A percentile compares a stretch with the other conserved stretches of the same genome.
phyloP scores from a whole-genome alignment of 1,140 invertebrate species.

The Drosophila repletoides region DNA sequence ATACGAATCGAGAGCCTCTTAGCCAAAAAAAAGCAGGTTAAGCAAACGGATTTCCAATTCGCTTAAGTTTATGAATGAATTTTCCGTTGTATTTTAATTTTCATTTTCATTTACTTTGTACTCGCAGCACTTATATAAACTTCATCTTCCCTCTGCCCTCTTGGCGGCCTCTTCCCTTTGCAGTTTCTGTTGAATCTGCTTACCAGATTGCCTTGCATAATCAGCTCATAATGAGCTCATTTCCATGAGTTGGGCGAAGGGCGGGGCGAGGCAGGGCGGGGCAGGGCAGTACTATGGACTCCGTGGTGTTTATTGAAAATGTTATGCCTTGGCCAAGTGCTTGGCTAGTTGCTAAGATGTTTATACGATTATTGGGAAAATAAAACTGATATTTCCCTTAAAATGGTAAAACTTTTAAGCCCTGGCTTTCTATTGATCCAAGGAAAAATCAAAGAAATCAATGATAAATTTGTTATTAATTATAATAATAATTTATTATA shows the following conservation, averaged over 20 bases:
- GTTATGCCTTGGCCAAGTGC: constrained; percentile 16
- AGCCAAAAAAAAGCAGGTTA: constrained; percentile 51
- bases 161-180: too few relatives aligned
- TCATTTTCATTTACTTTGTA: constrained; percentile 4
- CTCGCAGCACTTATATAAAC: constrained; percentile 34
- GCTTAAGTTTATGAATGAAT: constrained; percentile 74
- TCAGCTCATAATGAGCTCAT: constrained; percentile 72
- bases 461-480: too few relatives aligned
- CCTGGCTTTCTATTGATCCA: background rate
- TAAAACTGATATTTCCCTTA: constrained; percentile 6
- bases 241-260: constrained; percentile 48
- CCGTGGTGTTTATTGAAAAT: constrained; percentile 40
- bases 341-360: constrained; percentile 3
- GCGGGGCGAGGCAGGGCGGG: background rate
- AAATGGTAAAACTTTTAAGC: constrained; percentile 1
- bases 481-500: too few relatives aligned
- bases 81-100: constrained; percentile 36
- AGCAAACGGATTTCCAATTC: constrained; percentile 76
- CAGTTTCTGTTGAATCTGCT: constrained; percentile 2
- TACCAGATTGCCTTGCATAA: constrained; percentile 57
- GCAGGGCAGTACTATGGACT: background rate
- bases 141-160: too few relatives aligned
- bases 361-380: background rate
- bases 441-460: too few relatives aligned
- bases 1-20: background rate